These are phyloP conservation scores for Scaptomyza polygonia DNA, from an alignment of 2,888 invertebrate genomes.

Conservation along the genomic window DNA sequence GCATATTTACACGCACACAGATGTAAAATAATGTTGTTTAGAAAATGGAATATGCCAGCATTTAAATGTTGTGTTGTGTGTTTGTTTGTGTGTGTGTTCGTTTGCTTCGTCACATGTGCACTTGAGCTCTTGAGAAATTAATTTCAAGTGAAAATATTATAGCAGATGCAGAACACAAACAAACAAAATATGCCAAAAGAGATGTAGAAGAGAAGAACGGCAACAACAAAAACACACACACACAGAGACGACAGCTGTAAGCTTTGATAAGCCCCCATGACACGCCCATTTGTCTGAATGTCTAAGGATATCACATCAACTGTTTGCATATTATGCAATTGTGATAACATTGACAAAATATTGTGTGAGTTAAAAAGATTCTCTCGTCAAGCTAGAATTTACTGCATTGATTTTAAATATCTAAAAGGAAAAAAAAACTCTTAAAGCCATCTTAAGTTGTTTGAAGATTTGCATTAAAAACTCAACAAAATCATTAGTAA, in stretches of 20 bases:
- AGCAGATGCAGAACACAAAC: conserved; percentile 57
- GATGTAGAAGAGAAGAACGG: conserved; percentile 24
- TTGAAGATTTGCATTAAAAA: no score
- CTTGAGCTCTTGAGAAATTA: conserved; percentile 81
- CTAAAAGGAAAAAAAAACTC: no score
- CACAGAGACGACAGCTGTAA: conserved; percentile 63
- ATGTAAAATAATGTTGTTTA: conserved; percentile 66
- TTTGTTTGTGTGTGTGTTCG: conserved; percentile 22
- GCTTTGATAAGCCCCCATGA: conserved; percentile 63
- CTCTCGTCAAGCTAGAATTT: neutral
- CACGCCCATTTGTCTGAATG: conserved; percentile 39
- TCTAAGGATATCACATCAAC: no score
- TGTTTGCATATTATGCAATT: no score
- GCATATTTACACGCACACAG: conserved; percentile 62
- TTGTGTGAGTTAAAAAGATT: no score
- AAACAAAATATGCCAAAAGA: conserved; percentile 55
- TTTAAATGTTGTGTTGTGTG: conserved; percentile 25
- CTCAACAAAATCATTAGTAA: neutral
- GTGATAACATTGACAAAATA: no score
- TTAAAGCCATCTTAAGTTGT: no score
- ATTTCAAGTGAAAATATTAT: conserved; percentile 80
- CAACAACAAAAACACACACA: neutral
- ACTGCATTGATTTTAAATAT: neutral
- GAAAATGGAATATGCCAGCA: conserved; percentile 57
- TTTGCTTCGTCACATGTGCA: conserved; percentile 73